phyloP scores from a whole-genome alignment of 2,888 invertebrate genomes.

The Eupelmus urozonus region DNA sequence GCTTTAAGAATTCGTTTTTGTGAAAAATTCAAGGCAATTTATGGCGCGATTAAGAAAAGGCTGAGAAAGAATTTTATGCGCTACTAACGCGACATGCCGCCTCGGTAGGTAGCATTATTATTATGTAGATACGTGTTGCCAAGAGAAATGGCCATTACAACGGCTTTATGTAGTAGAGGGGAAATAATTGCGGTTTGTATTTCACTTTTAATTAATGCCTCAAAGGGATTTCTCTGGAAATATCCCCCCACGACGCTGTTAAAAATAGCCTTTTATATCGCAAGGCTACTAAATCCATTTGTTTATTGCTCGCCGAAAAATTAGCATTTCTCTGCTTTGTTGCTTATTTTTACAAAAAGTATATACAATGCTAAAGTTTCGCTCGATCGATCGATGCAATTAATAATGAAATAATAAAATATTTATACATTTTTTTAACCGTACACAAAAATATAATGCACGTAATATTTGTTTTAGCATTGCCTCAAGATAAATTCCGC shows the following conservation, averaged over 20 bases:
- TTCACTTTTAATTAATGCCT: slow-evolving; percentile 50
- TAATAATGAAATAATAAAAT: slow-evolving; percentile 14
- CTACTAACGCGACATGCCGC: slow-evolving; percentile 52
- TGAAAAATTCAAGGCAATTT: slow-evolving; percentile 37
- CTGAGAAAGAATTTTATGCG: slow-evolving; percentile 53
- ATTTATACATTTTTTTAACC: neutral
- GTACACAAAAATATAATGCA: no score
- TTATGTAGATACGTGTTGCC: slow-evolving; percentile 49
- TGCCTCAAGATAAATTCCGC: no score
- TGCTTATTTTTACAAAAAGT: neutral
- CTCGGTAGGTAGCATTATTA: slow-evolving; percentile 53
- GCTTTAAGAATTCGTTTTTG: slow-evolving; percentile 34
- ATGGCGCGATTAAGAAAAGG: slow-evolving; percentile 48
- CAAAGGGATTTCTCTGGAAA: slow-evolving; percentile 10
- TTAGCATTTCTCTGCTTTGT: slow-evolving; percentile 6
- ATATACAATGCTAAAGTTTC: no score
- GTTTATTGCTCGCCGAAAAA: slow-evolving; percentile 1
- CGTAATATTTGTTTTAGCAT: no score
- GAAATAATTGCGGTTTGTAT: slow-evolving; percentile 54
- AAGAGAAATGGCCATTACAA: slow-evolving; percentile 53
- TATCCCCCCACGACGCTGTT: neutral
- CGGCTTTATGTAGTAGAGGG: slow-evolving; percentile 47
- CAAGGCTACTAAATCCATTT: slow-evolving; percentile 2
- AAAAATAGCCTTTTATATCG: slow-evolving; percentile 22
- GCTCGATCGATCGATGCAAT: no score